Conservation (phyloP, 2,113 vertebrate species). For the Atractosteus spatula region DNA sequence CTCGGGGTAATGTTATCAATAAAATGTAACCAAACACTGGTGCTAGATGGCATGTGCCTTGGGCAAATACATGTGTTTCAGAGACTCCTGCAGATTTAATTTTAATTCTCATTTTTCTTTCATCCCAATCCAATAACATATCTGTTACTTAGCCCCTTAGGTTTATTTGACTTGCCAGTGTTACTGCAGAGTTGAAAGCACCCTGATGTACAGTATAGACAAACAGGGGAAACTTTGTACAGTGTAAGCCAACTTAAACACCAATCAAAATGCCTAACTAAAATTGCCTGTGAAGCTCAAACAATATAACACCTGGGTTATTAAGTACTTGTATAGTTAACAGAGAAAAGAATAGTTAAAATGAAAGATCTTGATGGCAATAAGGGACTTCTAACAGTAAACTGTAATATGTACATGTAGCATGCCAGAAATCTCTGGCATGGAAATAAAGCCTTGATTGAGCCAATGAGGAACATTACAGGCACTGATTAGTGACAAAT, state of each 20-base stretch:
- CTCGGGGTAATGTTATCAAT: background rate
- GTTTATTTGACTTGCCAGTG: background rate
- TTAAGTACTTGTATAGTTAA: background rate
- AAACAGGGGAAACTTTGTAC: background rate
- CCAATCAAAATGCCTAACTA: background rate
- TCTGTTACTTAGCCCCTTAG: background rate
- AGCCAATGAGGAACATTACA: no score
- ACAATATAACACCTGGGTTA: background rate
- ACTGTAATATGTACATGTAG: no score
- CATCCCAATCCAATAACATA: background rate
- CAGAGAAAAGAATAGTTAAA: background rate
- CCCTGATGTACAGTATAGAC: background rate
- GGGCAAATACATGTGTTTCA: background rate
- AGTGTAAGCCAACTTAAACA: background rate
- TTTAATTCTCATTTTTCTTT: background rate
- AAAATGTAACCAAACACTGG: background rate
- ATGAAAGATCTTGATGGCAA: background rate
- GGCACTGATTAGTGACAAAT: no score
- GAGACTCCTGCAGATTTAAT: background rate
- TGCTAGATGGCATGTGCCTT: background rate
- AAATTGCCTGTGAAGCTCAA: background rate
- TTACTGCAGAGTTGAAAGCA: background rate
- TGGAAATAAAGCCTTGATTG: no score
- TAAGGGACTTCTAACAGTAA: no score
- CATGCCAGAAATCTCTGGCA: no score